Conservation (phyloP, 2,797 vertebrate species). For the Merluccius polli region DNA sequence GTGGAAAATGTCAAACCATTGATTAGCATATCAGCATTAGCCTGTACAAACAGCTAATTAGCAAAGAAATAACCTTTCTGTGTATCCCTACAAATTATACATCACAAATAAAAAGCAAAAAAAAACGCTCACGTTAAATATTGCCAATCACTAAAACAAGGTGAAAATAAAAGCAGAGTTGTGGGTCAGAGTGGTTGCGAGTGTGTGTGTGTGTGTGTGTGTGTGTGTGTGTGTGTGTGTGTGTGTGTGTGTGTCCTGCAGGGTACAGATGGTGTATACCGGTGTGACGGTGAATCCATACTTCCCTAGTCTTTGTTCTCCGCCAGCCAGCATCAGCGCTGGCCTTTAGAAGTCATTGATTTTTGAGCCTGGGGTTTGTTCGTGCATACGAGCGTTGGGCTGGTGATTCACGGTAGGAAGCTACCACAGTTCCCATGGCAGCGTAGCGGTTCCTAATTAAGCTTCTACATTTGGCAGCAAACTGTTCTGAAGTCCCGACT, state of each 20-base stretch:
- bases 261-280: neutral
- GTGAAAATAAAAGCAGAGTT: no score
- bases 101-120: neutral
- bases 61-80: no score
- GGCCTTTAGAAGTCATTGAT: conserved; percentile 9
- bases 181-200: no score
- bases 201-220: neutral
- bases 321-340: neutral
- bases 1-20: no score
- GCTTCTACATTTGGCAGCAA: conserved; percentile 16
- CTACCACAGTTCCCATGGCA: conserved; percentile 32
- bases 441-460: conserved; percentile 13
- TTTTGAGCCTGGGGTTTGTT: neutral
- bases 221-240: conserved; percentile 4
- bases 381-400: neutral
- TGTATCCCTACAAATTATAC: no score
- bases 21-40: no score
- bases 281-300: neutral
- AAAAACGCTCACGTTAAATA: neutral
- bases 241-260: neutral
- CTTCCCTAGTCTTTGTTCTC: neutral
- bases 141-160: neutral
- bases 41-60: no score
- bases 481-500: neutral
- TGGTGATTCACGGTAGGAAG: conserved; percentile 13